These are phyloP conservation scores for Heliothis peltigera DNA, from an alignment of 2,888 invertebrate genomes.

Conservation along the genomic window DNA sequence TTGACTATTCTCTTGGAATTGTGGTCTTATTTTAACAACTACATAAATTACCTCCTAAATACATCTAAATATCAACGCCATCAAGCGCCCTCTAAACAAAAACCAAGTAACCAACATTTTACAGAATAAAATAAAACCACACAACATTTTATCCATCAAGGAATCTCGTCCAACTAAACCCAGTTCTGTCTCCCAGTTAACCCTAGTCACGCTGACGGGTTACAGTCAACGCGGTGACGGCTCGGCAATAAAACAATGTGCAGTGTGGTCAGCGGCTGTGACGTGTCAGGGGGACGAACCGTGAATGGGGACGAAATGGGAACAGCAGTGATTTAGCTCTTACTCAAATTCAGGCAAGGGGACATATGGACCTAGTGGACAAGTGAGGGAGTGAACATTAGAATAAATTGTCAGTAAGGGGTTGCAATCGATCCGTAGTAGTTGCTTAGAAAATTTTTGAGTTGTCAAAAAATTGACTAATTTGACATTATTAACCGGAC, in stretches of 20 bases:
- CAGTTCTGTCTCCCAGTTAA: slow-evolving; percentile 25
- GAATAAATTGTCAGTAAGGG: background rate
- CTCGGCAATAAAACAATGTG: slow-evolving; percentile 49
- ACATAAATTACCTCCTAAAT: too few species aligned
- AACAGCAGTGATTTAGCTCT: background rate
- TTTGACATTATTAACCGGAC: background rate
- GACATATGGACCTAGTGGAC: background rate
- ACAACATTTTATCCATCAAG: slow-evolving; percentile 6
- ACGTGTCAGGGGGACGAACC: slow-evolving; percentile 8
- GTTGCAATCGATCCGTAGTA: background rate
- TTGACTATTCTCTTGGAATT: too few species aligned
- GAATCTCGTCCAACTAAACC: slow-evolving; percentile 6
- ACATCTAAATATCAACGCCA: too few species aligned
- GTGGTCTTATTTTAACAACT: too few species aligned
- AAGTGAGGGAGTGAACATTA: background rate
- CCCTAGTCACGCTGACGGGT: slow-evolving; percentile 35
- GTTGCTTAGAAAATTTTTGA: background rate
- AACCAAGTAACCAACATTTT: background rate
- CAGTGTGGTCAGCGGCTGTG: slow-evolving; percentile 33
- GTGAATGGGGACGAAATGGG: slow-evolving; percentile 16
- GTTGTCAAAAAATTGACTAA: too few species aligned
- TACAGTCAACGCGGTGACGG: slow-evolving; percentile 22
- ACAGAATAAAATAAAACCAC: slow-evolving; percentile 3
- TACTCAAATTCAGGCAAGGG: background rate
- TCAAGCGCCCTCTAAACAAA: background rate